Base-by-base conservation (phyloP, 2,888 invertebrate species). In the Yponomeuta evonymella region DNA sequence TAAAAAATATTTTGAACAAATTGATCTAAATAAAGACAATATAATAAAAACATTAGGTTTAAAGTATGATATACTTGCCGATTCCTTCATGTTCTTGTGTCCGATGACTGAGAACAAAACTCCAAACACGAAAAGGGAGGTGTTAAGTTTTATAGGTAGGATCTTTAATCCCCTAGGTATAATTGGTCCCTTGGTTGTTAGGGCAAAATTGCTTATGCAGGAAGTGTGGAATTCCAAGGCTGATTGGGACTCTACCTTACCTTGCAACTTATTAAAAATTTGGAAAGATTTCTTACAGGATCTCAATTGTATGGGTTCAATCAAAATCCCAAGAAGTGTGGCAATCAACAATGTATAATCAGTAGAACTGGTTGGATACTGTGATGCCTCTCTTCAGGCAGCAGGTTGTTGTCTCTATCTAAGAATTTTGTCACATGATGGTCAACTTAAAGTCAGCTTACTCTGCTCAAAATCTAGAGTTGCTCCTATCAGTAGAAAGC, bases 141-240 rank as follows among this genome's bases (percentile, higher is more conserved):
- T 65, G 12, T 65, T 65, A 65, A 65, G 65, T 23, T 65, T 65
- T 29, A 65, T 65, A 10, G 65, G 65, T 10, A 65, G 23, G 65
- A 65, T 65, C n/a, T 65, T 65, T 29, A 11, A 65, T 65, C 65
- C 65, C 10, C 29, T 65, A 23, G 65, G 65, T 65, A n/a, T 65
- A 29, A 65, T 65, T 11, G 29, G 65, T 23, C 65, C 65, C 29
- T n/a, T 65, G 10, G 29, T 65, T 29, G 65, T 65, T 23, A 23
- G 12, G 10, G 65, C 65, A 12, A 65, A 65, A 29, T 11, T 65
- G 10, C 23, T 65, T 23, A 65, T 65, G 65, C 65, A 65, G 23
- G 29, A 65, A 29, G n/a, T 65, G 10, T 65, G 65, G 65, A n/a
- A 12, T 2, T 11, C 29, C 10, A 65, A 65, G 10, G 3, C 23